These are phyloP conservation scores for Poeciliopsis turrubarensis DNA, from an alignment of 2,113 vertebrate species.

Conservation along the genomic window DNA sequence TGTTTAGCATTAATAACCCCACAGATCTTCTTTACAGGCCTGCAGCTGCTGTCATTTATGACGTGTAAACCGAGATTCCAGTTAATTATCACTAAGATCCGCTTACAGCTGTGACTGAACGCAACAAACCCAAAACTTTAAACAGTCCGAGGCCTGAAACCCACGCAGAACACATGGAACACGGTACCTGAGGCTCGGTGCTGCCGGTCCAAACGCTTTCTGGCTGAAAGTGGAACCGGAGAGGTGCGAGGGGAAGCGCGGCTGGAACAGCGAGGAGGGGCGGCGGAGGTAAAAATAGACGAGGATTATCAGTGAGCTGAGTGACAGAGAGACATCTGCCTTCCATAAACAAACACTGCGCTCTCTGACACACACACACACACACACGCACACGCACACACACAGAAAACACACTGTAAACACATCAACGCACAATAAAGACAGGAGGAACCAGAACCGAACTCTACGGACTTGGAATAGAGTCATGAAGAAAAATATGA, in stretches of 20 bases:
- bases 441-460: not conserved
- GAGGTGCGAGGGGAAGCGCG: not conserved
- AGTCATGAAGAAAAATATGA: too few species aligned
- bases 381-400: too few species aligned
- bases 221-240: not conserved
- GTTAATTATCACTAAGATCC: not conserved
- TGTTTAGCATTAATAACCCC: not conserved
- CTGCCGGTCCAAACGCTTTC: conserved; percentile 3
- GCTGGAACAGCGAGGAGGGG: not conserved
- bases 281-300: conserved; percentile 38
- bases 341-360: conserved; percentile 28
- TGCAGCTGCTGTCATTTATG: not conserved
- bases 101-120: not conserved
- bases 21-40: not conserved
- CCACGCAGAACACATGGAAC: not conserved
- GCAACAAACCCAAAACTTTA: not conserved
- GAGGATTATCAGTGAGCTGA: conserved; percentile 36
- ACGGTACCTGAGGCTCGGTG: not conserved
- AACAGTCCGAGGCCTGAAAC: not conserved
- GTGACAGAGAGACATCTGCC: conserved; percentile 30
- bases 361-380: too few species aligned
- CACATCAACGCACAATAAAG: not conserved
- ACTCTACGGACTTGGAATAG: too few species aligned
- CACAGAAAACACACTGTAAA: too few species aligned
- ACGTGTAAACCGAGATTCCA: not conserved